These are phyloP conservation scores for Hippoglossus hippoglossus DNA, from an alignment of 2,797 vertebrate species.

Conservation along the genomic window DNA sequence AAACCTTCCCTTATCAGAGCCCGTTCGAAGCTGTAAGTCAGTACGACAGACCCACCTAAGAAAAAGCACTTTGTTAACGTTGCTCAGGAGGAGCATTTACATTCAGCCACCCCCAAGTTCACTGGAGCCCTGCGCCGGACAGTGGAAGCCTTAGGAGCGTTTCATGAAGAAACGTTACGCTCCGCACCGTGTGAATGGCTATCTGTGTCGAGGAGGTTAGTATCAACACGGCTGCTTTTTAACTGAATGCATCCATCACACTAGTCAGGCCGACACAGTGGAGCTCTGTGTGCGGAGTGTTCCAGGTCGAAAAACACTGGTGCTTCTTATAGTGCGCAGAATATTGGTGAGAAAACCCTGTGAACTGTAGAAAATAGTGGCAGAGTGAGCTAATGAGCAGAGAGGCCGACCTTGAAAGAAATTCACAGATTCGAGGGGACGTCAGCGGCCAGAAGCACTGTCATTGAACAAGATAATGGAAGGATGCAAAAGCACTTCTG, in stretches of 20 bases:
- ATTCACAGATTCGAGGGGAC: background rate
- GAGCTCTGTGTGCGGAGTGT: conserved; percentile 62
- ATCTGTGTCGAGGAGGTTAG: conserved; percentile 83
- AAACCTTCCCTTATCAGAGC: conserved; percentile 10
- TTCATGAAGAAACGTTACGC: conserved; percentile 63
- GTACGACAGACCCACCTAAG: conserved; percentile 31
- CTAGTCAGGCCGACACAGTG: conserved; percentile 74
- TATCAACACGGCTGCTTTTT: conserved; percentile 83
- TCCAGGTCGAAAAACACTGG: conserved; percentile 56
- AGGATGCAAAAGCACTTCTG: background rate
- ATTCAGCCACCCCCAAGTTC: conserved; percentile 38
- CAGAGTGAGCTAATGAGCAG: conserved; percentile 12
- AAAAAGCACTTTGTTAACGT: conserved; percentile 53
- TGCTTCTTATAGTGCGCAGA: conserved; percentile 46
- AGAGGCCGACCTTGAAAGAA: background rate
- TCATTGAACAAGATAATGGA: background rate
- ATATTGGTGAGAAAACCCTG: conserved; percentile 44
- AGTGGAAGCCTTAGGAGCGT: conserved; percentile 55
- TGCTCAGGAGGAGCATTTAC: conserved; percentile 52
- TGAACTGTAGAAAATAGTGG: conserved; percentile 45
- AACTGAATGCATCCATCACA: conserved; percentile 87
- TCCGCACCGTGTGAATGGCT: conserved; percentile 87
- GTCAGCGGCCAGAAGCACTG: background rate
- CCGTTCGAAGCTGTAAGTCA: conserved; percentile 31
- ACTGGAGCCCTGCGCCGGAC: conserved; percentile 30